phyloP scores from a whole-genome alignment of 2,888 invertebrate species.

The Drosophila flavopinicola region DNA sequence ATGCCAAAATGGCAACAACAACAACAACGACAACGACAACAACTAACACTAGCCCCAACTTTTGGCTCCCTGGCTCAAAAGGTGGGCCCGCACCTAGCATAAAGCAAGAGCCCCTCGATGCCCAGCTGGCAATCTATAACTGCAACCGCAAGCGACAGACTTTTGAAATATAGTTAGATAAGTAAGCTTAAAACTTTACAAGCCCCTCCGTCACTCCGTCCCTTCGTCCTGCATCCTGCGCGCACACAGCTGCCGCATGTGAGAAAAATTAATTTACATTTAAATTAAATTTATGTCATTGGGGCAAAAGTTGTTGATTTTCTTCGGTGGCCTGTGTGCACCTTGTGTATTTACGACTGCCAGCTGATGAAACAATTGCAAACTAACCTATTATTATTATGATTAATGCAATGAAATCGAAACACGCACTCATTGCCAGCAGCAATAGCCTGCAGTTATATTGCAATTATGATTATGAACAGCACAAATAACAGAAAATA shows the following conservation, averaged over 20 bases:
- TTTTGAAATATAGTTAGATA: constrained; percentile 50
- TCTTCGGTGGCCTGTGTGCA: background rate
- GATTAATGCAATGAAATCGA: constrained; percentile 31
- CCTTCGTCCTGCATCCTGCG: background rate
- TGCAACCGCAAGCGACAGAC: constrained; percentile 36
- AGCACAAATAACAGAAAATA: background rate
- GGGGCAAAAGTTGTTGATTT: constrained; percentile 47
- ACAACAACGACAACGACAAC: too few species aligned
- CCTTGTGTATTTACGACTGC: background rate
- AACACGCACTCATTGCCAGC: constrained; percentile 10
- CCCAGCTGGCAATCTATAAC: constrained; percentile 50
- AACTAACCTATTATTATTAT: constrained; percentile 36
- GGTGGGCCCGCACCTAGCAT: constrained; percentile 17
- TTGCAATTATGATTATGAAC: constrained; percentile 1
- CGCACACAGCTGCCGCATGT: constrained; percentile 16
- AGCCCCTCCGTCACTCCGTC: too few species aligned
- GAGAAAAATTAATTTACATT: constrained; percentile 68
- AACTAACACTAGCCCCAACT: constrained; percentile 40
- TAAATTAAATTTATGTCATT: constrained; percentile 60
- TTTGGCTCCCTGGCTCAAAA: constrained; percentile 25
- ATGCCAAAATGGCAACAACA: constrained; percentile 51
- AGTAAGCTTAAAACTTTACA: constrained; percentile 60
- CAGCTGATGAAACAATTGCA: constrained; percentile 42
- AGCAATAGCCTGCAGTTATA: constrained; percentile 2
- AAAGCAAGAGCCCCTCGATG: background rate